Base-by-base conservation (phyloP, 1,140 invertebrate species). In the Physella acuta region DNA sequence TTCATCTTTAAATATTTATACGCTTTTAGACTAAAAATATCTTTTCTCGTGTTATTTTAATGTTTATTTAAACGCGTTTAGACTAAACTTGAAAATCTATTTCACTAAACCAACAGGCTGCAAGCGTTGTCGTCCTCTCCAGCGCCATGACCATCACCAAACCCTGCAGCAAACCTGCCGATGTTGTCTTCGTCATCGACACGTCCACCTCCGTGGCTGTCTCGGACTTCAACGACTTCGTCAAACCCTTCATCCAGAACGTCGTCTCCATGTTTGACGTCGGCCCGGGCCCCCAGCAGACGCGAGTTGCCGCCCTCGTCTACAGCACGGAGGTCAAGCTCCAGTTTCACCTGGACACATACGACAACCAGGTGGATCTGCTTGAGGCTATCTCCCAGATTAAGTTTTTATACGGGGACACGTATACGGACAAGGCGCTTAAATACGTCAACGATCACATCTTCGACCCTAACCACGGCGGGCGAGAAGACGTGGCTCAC, bases 151-250 rank as follows among this genome's bases (percentile, higher is more conserved):
- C 60, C 28, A 26, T 36, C 2, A 53, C n/a, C 44, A 36, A 26
- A 36, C n/a, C 30, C 1, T 67, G 64, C 37, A 72, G 72, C 1
- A 70, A 76, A 55, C 70, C 77, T 0, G 71, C 74, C 0, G 79
- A 82, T 68, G 67, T 81, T 30, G 73, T 79, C 1, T 80, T 81
- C 64, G 58, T 81, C 0, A 55, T 81, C 11, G 80, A 81, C 69
- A 59, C 75, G 0, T 80, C 79, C 1, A 71, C 73, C 0, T 79
- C 78, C 58, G 78, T 81, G 52, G 76, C 75, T 68, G 70, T 71
- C n/a, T 24, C 39, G 11, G 75, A 81, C 24, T 81, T 77, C 68
- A 39, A 70, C 5, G 49, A 66, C 31, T 74, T 77, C 53, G 61
- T 76, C 31, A 49, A 75, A 11, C 49, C 71, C 14, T 81, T 81